A percentile compares a stretch with the other conserved stretches of the same genome.
These are phyloP conservation scores for Ctenopoma kingsleyae DNA, from an alignment of 2,797 vertebrate genomes.

Conservation along the genomic window DNA sequence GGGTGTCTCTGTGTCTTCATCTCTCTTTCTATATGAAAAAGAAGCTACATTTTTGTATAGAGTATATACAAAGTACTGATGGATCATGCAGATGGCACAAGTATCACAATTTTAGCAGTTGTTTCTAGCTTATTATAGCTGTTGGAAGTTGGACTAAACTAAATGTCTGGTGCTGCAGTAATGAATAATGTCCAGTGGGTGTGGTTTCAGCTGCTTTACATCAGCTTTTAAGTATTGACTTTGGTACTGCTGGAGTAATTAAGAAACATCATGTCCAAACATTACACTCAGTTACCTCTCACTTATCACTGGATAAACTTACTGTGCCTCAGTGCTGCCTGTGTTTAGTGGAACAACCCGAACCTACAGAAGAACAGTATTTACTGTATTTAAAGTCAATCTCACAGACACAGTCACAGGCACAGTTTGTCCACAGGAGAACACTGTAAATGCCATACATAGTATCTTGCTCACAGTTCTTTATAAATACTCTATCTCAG, in stretches of 20 bases:
- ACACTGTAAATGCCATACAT: not conserved
- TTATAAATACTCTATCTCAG: not conserved
- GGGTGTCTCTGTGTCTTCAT: no score
- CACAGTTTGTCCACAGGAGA: not conserved
- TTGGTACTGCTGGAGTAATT: no score
- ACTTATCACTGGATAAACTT: no score
- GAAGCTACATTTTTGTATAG: slow-evolving; percentile 9
- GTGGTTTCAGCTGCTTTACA: not conserved
- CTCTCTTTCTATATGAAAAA: not conserved
- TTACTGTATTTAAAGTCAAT: not conserved
- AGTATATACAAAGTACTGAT: not conserved
- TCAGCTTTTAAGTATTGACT: no score
- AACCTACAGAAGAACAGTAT: not conserved
- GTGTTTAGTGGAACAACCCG: no score
- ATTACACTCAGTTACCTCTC: no score
- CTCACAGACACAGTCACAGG: no score
- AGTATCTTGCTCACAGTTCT: not conserved
- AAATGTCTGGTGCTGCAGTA: not conserved
- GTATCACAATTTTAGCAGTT: not conserved
- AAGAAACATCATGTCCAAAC: no score
- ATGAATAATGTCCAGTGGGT: not conserved
- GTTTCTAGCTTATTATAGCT: no score
- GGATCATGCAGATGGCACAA: not conserved
- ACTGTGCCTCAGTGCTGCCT: no score
- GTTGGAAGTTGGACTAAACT: no score